Conservation (phyloP, 2,797 vertebrate species). For the Anomalospiza imberbis region DNA sequence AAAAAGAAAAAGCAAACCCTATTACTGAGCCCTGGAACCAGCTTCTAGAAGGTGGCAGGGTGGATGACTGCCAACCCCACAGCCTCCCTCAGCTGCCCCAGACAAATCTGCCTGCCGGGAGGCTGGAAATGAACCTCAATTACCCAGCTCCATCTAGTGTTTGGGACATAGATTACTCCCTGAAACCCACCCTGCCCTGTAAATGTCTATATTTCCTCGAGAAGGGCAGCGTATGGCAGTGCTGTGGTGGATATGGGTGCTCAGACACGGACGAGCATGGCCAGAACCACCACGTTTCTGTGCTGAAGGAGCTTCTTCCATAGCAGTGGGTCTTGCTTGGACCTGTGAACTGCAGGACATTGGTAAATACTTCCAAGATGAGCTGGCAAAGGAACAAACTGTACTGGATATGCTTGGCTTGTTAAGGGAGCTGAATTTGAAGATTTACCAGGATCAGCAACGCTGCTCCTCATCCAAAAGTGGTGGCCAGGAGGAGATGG, state of each 20-base stretch:
- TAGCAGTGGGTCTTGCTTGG: fast-evolving
- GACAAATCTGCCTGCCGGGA: neutral
- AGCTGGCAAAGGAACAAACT: neutral
- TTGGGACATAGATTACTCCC: conserved; percentile 39
- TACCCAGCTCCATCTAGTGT: conserved; percentile 75
- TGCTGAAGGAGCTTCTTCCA: neutral
- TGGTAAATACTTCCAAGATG: neutral
- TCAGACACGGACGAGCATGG: fast-evolving
- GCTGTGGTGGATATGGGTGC: fast-evolving
- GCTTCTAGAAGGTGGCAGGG: conserved; percentile 43
- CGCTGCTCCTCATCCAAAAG: neutral
- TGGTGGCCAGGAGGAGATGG: neutral
- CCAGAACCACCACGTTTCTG: neutral
- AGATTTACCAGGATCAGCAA: neutral
- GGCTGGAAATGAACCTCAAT: conserved; percentile 56
- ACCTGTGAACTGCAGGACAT: neutral
- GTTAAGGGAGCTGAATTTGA: neutral
- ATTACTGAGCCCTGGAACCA: conserved; percentile 37
- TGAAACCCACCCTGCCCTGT: neutral
- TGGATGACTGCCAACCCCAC: neutral
- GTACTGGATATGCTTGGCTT: neutral
- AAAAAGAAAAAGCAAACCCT: conserved; percentile 52
- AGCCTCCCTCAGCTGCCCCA: neutral
- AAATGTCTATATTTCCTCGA: fast-evolving
- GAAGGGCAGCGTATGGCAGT: neutral